Evolutionary conservation across 2,888 invertebrate species (phyloP), one percentile per base, ranked within the genome.

Genomic region (Sussaba pulchella): DNA sequence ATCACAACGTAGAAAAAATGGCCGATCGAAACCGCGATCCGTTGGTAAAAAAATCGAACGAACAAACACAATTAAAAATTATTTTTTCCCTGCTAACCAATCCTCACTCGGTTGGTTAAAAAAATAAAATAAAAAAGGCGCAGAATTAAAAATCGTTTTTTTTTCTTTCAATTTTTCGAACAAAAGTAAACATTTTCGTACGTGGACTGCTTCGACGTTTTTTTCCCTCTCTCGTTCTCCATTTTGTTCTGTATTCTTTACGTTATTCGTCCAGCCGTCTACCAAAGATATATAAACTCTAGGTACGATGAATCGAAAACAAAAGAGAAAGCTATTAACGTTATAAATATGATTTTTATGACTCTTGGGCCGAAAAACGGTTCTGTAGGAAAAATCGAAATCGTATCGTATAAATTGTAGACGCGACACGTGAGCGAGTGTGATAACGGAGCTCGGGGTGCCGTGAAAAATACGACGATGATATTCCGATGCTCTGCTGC

Each of bases 241-340:
- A 2, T 39, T 12, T 39, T 12, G 8, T 1, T 54, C 1, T 41
- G 14, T 66, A 69, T 19, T 54, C 64, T 74, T 74, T 64, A n/a
- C 26, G 57, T 79, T 73, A 71, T 71, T 75, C 67, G 66, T 80
- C 31, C 71, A 67, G 71, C 71, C 54, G 71, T 75, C 71, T 66
- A 80, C 80, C 80, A 80, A 80, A 80, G 80, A 80, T 72, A 72
- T 59, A 70, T n/a, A 31, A 31, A 6, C 31, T 31, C 47, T 61
- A 52, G 64, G 50, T 72, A 61, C 43, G 72, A 67, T 50, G 61
- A 79, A 71, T 66, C 69, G 72, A 73, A 45, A 59, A 54, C 24
- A n/a, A n/a, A n/a, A n/a, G n/a, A n/a, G n/a, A 66, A 31, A 47
- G 12, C 17, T 19, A 31, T 50, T 10, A 72, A 39, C 14, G 36